Evolutionary conservation across 1,140 invertebrate genomes (phyloP), one percentile per base, ranked within the genome.

Genomic region (Cydia fagiglandana): DNA sequence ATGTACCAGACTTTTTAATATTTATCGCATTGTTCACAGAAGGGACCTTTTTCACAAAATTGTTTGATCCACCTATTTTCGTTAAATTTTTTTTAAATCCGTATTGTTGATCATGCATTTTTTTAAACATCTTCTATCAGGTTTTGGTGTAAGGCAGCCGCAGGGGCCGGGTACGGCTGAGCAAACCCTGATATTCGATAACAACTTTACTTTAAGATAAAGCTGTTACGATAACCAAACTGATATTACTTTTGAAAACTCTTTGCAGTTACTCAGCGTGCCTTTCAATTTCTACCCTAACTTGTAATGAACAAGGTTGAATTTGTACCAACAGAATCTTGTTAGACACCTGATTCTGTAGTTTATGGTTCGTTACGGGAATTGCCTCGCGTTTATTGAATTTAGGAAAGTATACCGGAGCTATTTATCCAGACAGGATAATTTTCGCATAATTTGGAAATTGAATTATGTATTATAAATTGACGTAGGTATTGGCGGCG

Each of bases 201-300:
- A 34, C 64, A 68, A 68, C 64, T 68, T 34, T 38, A 38, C 30
- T 17, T 68, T 68, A 34, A 68, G 64, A 68, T 68, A 68, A 68
- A 68, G 64, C 64, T 68, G 64, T 68, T 68, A 13, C 64, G 64
- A 68, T 68, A 68, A 68, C n/a, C 30, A 68, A 68, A 56, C 53
- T n/a, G n/a, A 17, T 20, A 56, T 56, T 56, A 56, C 53, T 20
- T 56, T 56, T 15, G n/a, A 56, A n/a, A 6, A 56, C 53, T 56
- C 53, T 2, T 50, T 0, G 20, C n/a, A 20, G 53, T 17, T 17
- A 7, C 20, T n/a, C 15, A 17, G 6, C 53, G 12, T 15, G 15
- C 7, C 53, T 56, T 56, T 17, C 4, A 56, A 50, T 15, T 50
- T 4, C 12, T 56, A 56, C 53, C n/a, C 5, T 56, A 4, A 56